Conservation (phyloP, 2,888 invertebrate genomes). For the Lasioglossum morio region DNA sequence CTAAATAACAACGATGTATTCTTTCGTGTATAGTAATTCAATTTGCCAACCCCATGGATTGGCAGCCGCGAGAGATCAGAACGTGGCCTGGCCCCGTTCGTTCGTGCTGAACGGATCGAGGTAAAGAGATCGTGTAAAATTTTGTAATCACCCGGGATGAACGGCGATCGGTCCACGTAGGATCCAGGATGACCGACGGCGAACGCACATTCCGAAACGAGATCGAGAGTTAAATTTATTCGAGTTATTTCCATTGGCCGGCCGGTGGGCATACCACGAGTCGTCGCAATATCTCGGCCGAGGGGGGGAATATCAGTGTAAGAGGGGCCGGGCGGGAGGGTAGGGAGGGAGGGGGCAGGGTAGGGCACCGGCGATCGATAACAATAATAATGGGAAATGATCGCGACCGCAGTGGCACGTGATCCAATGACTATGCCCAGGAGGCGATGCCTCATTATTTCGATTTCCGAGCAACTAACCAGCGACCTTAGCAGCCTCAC, state of each 20-base stretch:
- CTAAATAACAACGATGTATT: constrained; percentile 4
- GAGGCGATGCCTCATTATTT: constrained; percentile 81
- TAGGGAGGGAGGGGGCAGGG: constrained; percentile 44
- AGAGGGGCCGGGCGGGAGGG: neutral
- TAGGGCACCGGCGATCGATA: constrained; percentile 77
- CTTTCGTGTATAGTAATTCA: constrained; percentile 22
- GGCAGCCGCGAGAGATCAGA: constrained; percentile 21
- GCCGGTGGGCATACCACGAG: constrained; percentile 61
- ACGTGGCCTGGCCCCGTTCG: constrained; percentile 32
- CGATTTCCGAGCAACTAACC: constrained; percentile 81
- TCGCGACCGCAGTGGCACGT: constrained; percentile 83
- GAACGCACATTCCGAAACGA: constrained; percentile 67
- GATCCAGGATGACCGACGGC: constrained; percentile 46
- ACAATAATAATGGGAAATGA: constrained; percentile 82
- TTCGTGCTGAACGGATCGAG: constrained; percentile 42
- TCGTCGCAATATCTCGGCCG: constrained; percentile 73
- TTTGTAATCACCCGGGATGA: constrained; percentile 59
- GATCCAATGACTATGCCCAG: constrained; percentile 83
- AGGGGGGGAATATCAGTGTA: constrained; percentile 19
- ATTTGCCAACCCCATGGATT: constrained; percentile 34
- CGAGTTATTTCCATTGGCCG: constrained; percentile 69
- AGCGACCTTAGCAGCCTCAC: constrained; percentile 78
- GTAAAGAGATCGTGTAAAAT: constrained; percentile 53
- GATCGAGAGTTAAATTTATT: constrained; percentile 73
- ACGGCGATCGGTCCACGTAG: constrained; percentile 38